Conservation (phyloP, 2,888 invertebrate species). For the Xanthorhoe designata region DNA sequence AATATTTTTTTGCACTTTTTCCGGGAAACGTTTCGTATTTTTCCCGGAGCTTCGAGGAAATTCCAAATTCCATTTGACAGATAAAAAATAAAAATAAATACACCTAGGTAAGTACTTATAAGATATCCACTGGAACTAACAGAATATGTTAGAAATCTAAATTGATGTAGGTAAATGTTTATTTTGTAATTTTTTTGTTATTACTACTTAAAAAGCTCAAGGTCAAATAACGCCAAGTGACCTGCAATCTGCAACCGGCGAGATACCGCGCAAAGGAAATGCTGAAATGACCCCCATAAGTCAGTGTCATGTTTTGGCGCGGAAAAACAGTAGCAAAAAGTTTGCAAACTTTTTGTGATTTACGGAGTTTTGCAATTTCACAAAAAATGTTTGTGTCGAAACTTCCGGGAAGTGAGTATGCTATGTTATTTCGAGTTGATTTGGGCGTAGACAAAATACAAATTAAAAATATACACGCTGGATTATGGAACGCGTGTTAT, state of each 20-base stretch:
- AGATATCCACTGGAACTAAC: too few species aligned
- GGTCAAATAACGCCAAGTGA: constrained; percentile 2
- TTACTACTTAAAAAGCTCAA: too few species aligned
- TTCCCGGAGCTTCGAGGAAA: too few species aligned
- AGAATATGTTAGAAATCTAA: too few species aligned
- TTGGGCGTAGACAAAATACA: constrained; percentile 42
- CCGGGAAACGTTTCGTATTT: too few species aligned
- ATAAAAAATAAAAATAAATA: too few species aligned
- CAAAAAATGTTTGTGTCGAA: constrained; percentile 11
- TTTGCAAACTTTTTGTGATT: constrained; percentile 12
- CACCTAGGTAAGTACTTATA: too few species aligned
- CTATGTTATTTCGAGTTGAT: constrained; percentile 28
- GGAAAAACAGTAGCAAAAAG: constrained; percentile 29
- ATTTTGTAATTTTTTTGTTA: too few species aligned
- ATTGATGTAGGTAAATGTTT: too few species aligned
- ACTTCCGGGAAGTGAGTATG: constrained; percentile 30
- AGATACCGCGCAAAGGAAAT: constrained; percentile 13
- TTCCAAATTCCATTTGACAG: too few species aligned
- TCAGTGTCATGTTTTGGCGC: constrained; percentile 31
- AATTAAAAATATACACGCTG: constrained; percentile 40
- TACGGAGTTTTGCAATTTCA: constrained; percentile 3
- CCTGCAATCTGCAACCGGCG: constrained; percentile 13
- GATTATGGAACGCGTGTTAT: constrained; percentile 40
- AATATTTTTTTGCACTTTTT: too few species aligned
- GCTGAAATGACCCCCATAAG: constrained; percentile 17